Conservation (phyloP, 2,888 invertebrate species). For the Leptothorax acervorum region DNA sequence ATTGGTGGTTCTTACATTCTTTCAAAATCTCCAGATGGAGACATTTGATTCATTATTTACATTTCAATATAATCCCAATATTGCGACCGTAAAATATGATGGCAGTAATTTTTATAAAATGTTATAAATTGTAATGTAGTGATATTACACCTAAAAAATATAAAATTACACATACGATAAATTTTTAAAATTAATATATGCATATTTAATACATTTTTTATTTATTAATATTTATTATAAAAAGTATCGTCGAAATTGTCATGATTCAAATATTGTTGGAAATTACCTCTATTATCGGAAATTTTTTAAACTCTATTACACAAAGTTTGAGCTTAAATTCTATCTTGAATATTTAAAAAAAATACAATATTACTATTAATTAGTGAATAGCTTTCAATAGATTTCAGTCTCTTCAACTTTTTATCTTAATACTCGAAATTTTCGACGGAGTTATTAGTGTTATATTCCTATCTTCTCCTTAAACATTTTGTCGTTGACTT, state of each 20-base stretch:
- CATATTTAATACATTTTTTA: background rate
- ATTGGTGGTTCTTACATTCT: background rate
- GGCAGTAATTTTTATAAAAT: background rate
- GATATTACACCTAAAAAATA: background rate
- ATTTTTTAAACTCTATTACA: background rate
- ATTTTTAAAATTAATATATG: background rate
- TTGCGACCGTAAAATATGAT: background rate
- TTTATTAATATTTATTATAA: background rate
- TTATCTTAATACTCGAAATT: constrained; percentile 16
- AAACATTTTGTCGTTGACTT: background rate
- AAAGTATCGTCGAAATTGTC: background rate
- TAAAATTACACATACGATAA: background rate
- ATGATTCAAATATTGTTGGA: background rate
- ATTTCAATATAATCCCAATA: background rate
- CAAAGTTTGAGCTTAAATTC: background rate
- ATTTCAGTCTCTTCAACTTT: constrained; percentile 8
- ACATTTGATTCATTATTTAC: background rate
- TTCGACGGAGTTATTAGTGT: background rate
- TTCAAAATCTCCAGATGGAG: background rate
- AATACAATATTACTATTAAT: background rate
- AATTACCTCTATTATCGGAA: background rate
- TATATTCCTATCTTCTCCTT: background rate
- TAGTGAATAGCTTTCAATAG: background rate
- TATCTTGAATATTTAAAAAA: background rate
- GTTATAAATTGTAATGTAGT: background rate